Percentiles rank a stretch among this genome's conserved stretches.
Evolutionary conservation across 2,888 invertebrate genomes (phyloP).

Genomic region (Meliscaeva auricollis): DNA sequence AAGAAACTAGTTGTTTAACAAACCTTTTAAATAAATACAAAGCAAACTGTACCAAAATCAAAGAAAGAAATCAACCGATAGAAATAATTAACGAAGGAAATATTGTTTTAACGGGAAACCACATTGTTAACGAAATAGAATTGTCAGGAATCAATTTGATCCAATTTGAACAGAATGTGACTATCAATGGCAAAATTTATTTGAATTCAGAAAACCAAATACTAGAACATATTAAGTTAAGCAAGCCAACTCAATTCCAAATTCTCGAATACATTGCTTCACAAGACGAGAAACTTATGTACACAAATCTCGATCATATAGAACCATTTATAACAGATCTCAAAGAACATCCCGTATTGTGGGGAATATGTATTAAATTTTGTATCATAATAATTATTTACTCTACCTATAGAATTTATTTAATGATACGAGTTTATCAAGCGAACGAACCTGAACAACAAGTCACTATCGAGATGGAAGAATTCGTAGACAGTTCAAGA

Average conservation of each 20-base stretch:
- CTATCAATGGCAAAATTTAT: neutral
- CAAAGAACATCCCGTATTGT: slow-evolving; percentile 20
- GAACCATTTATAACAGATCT: slow-evolving; percentile 4
- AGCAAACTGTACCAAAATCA: slow-evolving; percentile 4
- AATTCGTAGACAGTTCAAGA: neutral
- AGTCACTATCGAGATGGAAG: slow-evolving; percentile 6
- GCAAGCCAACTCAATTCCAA: slow-evolving; percentile 4
- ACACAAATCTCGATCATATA: neutral
- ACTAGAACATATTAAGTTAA: slow-evolving; percentile 14
- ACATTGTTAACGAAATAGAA: slow-evolving; percentile 1
- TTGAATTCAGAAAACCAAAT: neutral
- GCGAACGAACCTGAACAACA: neutral
- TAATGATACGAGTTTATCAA: neutral
- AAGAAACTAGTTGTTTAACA: slow-evolving; percentile 2
- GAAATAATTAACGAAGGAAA: slow-evolving; percentile 8
- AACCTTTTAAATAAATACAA: slow-evolving; percentile 3
- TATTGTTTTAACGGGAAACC: slow-evolving; percentile 4
- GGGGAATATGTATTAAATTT: slow-evolving; percentile 15
- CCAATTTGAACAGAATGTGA: neutral
- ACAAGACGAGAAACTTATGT: neutral
- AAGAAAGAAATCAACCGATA: neutral
- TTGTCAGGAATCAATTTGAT: slow-evolving; percentile 1
- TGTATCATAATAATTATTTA: neutral
- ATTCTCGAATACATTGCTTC: slow-evolving; percentile 11
- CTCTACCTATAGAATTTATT: slow-evolving; percentile 19